Evolutionary conservation across 53 echinoderm and acorn worm species (phyloP).

Genomic region (Mesocentrotus franciscanus): DNA sequence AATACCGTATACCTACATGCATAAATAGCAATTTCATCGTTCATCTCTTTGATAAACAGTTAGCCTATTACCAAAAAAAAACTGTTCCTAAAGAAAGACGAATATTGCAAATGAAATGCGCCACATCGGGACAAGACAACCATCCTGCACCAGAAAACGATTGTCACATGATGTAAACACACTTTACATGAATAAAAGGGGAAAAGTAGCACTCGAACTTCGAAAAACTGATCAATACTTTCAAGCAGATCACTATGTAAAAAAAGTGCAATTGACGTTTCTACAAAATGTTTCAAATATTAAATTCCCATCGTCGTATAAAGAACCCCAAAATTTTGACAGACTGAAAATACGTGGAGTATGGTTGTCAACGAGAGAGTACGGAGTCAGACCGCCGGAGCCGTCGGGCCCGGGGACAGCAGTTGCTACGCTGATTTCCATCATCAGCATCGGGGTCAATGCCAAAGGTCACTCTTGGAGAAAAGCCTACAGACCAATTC

Average conservation of each 20-base stretch:
- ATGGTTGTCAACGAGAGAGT: conserved; percentile 50
- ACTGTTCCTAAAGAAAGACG: too few species aligned
- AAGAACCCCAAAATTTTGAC: not conserved
- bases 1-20: too few species aligned
- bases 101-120: too few species aligned
- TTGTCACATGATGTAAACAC: too few species aligned
- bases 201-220: too few species aligned
- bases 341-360: conserved; percentile 28
- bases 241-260: not conserved
- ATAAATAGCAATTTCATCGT: too few species aligned
- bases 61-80: too few species aligned
- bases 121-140: too few species aligned
- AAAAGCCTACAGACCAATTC: conserved; percentile 17
- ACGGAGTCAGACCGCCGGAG: conserved; percentile 70
- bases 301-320: not conserved
- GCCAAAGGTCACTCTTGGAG: conserved; percentile 60
- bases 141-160: too few species aligned
- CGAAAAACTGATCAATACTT: too few species aligned
- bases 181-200: too few species aligned
- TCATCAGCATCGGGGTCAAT: conserved; percentile 67
- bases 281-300: not conserved
- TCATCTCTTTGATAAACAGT: too few species aligned
- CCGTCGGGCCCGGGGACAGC: conserved; percentile 63
- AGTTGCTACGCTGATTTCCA: conserved; percentile 66
- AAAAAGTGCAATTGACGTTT: not conserved